Conservation (phyloP, 2,888 invertebrate genomes). For the Lycocerus yunnanus region DNA sequence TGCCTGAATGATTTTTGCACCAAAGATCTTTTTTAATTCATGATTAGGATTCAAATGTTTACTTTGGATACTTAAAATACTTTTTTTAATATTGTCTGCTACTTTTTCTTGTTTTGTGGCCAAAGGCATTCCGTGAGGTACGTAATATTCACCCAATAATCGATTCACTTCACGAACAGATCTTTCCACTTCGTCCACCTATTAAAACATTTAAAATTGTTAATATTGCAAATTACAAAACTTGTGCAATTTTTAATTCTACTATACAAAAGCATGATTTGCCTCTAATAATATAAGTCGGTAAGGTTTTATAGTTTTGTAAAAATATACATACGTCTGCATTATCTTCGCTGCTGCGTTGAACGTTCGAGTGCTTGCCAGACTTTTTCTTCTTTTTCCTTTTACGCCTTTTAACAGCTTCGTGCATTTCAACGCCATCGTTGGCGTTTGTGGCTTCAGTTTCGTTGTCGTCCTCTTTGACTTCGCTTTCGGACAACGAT, state of each 20-base stretch:
- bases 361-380: slow-evolving; percentile 56
- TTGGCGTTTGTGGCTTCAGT: slow-evolving; percentile 63
- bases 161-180: slow-evolving; percentile 70
- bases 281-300: neutral
- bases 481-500: slow-evolving; percentile 70
- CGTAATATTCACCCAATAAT: slow-evolving; percentile 63
- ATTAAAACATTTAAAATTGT: neutral
- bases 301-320: neutral
- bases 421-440: slow-evolving; percentile 56
- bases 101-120: slow-evolving; percentile 43
- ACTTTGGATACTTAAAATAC: slow-evolving; percentile 67
- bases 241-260: neutral
- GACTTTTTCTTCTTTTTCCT: slow-evolving; percentile 70
- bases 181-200: slow-evolving; percentile 70
- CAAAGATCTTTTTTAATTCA: slow-evolving; percentile 82
- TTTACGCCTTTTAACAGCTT: slow-evolving; percentile 62
- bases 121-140: slow-evolving; percentile 36
- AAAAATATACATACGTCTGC: slow-evolving; percentile 59
- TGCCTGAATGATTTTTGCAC: slow-evolving; percentile 74
- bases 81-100: slow-evolving; percentile 46
- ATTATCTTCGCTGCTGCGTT: slow-evolving; percentile 67
- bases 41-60: slow-evolving; percentile 79
- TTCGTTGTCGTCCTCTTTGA: slow-evolving; percentile 70
- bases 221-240: neutral
- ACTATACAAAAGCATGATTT: neutral